Evolutionary conservation across 1,140 invertebrate genomes (phyloP).

Genomic region (Drosophila equinoxialis): DNA sequence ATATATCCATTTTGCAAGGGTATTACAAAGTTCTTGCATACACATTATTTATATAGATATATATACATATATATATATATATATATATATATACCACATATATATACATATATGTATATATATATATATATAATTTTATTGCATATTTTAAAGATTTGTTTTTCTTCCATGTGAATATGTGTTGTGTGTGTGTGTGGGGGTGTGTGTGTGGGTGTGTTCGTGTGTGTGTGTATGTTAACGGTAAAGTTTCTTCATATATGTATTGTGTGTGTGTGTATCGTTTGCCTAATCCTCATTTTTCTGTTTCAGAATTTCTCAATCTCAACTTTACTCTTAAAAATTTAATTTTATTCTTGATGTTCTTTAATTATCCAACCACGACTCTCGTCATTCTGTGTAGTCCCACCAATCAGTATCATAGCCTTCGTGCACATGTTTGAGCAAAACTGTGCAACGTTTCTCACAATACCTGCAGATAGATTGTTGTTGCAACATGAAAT

Average conservation of each 20-base stretch:
- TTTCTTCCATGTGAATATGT: neutral
- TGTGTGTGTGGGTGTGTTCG: neutral
- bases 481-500: neutral
- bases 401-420: conserved; percentile 99
- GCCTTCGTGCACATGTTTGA: conserved; percentile 98
- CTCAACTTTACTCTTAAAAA: conserved; percentile 29
- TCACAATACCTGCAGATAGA: conserved; percentile 94
- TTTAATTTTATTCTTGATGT: conserved; percentile 26
- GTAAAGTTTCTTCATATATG: conserved; percentile 1
- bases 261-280: neutral
- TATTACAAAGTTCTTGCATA: neutral
- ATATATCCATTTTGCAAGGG: no score
- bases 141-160: neutral
- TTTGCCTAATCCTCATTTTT: conserved; percentile 13
- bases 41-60: conserved; percentile 27
- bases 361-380: conserved; percentile 77
- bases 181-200: neutral
- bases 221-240: neutral
- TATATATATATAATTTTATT: conserved; percentile 27
- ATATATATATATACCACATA: conserved; percentile 1
- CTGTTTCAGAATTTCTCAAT: conserved; percentile 14
- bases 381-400: conserved; percentile 90
- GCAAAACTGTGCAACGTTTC: conserved; percentile 94
- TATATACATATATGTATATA: conserved; percentile 33
- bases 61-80: conserved; percentile 35